Evolutionary conservation across 2,113 vertebrate species (phyloP).

Genomic region (Verasper variegatus): DNA sequence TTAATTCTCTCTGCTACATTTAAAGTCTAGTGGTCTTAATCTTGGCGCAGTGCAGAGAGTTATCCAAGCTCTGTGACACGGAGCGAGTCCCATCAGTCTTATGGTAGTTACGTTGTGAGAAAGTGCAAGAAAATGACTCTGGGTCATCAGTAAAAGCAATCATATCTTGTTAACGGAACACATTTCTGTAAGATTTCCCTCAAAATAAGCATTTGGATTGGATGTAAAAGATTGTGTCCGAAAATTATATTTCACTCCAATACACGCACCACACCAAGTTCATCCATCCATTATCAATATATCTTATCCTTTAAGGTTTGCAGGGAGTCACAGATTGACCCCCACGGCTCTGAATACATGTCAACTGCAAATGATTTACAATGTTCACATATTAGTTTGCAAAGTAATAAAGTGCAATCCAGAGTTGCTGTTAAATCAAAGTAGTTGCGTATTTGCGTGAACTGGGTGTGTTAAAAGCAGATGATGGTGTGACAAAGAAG

Average conservation of each 20-base stretch:
- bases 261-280: not conserved
- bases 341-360: too few species aligned
- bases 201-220: not conserved
- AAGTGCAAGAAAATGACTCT: slow-evolving; percentile 13
- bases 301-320: too few species aligned
- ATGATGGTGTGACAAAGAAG: too few species aligned
- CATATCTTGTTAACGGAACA: slow-evolving; percentile 1
- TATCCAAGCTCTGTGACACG: not conserved
- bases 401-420: too few species aligned
- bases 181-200: not conserved
- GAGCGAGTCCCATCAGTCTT: slow-evolving; percentile 13
- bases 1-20: slow-evolving; percentile 48
- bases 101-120: slow-evolving; percentile 23
- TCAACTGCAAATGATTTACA: not conserved
- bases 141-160: slow-evolving; percentile 20
- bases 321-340: too few species aligned
- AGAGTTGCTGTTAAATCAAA: too few species aligned
- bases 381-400: not conserved
- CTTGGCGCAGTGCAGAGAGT: not conserved
- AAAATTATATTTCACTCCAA: not conserved
- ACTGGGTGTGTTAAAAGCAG: too few species aligned
- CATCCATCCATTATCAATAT: not conserved
- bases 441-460: too few species aligned
- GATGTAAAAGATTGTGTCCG: too few species aligned
- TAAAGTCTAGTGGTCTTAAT: slow-evolving; percentile 34